Conservation (phyloP, 2,797 vertebrate species). For the Benthosema pterotum region DNA sequence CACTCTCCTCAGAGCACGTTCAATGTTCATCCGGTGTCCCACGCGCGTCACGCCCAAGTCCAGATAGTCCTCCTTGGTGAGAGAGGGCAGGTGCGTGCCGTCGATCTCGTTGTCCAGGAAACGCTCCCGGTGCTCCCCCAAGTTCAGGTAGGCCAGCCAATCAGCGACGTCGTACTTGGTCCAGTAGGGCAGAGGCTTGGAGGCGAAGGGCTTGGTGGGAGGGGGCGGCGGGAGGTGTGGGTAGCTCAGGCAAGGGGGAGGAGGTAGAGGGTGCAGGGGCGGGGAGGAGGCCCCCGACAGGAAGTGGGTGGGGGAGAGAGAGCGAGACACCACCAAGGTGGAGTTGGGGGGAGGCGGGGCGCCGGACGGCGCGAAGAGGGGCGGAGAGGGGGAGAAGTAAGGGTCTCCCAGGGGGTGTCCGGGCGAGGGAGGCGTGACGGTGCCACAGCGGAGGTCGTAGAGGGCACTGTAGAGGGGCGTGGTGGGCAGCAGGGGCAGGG, state of each 20-base stretch:
- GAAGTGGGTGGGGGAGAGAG: constrained; percentile 91
- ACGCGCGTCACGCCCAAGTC: constrained; percentile 95
- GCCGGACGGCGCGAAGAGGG: constrained; percentile 81
- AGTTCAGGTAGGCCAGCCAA: constrained; percentile 92
- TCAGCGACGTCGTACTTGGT: constrained; percentile 96
- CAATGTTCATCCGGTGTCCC: constrained; percentile 97
- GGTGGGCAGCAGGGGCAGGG: constrained; percentile 82
- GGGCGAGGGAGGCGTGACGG: constrained; percentile 83
- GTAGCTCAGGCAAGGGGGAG: constrained; percentile 85
- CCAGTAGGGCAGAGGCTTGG: constrained; percentile 94
- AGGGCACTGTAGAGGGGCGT: constrained; percentile 85
- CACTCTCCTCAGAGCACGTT: constrained; percentile 89
- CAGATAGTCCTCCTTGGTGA: constrained; percentile 95
- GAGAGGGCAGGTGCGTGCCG: constrained; percentile 90
- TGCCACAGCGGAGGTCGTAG: constrained; percentile 85
- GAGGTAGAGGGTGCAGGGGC: constrained; percentile 82
- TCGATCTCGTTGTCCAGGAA: constrained; percentile 98
- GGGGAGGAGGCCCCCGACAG: constrained; percentile 82
- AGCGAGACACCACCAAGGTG: constrained; percentile 80
- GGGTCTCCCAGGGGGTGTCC: constrained; percentile 84
- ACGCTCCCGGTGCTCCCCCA: constrained; percentile 91
- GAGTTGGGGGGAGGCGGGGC: constrained; percentile 81
- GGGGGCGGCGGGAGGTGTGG: constrained; percentile 81
- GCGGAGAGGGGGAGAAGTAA: constrained; percentile 84
- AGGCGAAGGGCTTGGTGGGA: constrained; percentile 92